phyloP scores from a whole-genome alignment of 2,113 vertebrate species.

The Anser brachyrhynchus region DNA sequence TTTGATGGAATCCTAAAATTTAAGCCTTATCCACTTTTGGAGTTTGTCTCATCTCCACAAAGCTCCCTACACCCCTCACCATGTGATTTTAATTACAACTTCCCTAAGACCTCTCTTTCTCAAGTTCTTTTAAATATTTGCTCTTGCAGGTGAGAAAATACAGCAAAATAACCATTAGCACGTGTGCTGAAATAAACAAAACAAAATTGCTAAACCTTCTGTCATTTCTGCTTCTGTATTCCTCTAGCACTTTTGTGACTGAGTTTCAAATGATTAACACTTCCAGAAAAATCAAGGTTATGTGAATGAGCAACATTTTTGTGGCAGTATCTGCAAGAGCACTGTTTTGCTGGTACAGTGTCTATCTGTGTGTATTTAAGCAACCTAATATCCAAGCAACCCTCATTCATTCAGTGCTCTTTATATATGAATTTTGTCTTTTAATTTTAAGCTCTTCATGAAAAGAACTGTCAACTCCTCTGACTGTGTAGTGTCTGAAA shows the following conservation, averaged over 20 bases:
- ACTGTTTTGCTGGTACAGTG: neutral
- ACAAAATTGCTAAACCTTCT: neutral
- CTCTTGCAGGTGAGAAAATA: neutral
- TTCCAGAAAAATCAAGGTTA: slow-evolving; percentile 2
- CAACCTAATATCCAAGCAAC: neutral
- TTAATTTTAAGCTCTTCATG: neutral
- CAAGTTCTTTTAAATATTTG: neutral
- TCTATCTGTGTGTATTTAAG: neutral
- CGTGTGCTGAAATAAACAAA: neutral
- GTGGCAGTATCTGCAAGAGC: neutral
- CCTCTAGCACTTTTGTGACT: neutral
- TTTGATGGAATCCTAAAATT: neutral
- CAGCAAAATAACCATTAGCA: neutral
- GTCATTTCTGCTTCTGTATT: neutral
- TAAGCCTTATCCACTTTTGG: too few relatives aligned
- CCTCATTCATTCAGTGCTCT: accelerated
- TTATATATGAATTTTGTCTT: neutral
- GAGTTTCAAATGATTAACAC: neutral
- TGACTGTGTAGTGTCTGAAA: neutral
- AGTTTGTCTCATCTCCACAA: too few relatives aligned
- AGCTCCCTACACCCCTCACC: too few relatives aligned
- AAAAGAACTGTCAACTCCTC: neutral
- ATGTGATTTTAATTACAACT: too few relatives aligned
- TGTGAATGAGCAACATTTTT: neutral
- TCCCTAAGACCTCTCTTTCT: too few relatives aligned